Percentiles rank a stretch among this genome's conserved stretches.
These are phyloP conservation scores for Progne subis DNA, from an alignment of 2,113 vertebrate genomes.

Conservation along the genomic window DNA sequence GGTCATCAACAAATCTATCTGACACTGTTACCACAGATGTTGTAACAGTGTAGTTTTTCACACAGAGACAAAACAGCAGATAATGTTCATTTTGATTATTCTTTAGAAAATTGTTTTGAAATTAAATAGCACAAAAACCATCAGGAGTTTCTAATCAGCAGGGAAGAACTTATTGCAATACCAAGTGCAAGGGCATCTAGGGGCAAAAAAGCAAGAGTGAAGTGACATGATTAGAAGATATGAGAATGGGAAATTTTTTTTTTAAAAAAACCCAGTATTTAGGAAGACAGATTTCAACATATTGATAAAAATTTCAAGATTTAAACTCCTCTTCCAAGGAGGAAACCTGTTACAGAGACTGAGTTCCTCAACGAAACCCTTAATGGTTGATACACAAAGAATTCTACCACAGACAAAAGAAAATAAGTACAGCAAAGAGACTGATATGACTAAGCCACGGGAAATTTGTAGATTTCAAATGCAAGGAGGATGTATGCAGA, in stretches of 20 bases:
- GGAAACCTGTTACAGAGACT: background rate
- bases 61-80: background rate
- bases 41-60: background rate
- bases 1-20: background rate
- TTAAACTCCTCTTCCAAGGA: background rate
- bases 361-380: background rate
- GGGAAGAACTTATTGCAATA: background rate
- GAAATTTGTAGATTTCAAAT: background rate
- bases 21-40: background rate
- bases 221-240: background rate
- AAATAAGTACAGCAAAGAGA: background rate
- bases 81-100: background rate
- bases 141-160: background rate
- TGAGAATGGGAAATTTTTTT: background rate
- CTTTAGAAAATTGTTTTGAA: background rate
- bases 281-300: background rate
- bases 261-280: background rate
- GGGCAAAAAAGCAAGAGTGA: background rate
- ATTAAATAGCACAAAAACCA: background rate
- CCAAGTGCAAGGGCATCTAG: background rate
- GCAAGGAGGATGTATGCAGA: background rate
- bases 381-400: background rate
- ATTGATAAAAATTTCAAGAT: background rate
- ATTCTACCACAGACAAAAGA: background rate
- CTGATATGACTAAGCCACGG: fast-evolving